Evolutionary conservation across 2,888 invertebrate genomes (phyloP).

Genomic region (Malachius bipustulatus): DNA sequence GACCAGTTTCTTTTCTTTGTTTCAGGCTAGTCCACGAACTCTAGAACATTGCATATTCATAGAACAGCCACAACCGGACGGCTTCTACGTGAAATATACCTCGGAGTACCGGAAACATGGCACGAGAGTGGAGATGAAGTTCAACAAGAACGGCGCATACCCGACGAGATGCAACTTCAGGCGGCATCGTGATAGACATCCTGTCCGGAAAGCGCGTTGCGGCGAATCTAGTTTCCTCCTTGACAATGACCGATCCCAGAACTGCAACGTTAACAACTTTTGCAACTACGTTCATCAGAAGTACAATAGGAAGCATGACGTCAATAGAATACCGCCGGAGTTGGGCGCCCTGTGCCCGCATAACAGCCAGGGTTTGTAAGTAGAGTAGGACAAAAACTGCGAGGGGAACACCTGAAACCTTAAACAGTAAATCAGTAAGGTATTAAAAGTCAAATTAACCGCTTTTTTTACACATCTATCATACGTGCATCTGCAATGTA

Average conservation of each 20-base stretch:
- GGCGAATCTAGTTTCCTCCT: neutral
- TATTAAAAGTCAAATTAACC: too few species aligned
- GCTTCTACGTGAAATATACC: conserved; percentile 1
- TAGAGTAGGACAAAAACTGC: neutral
- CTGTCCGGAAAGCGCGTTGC: neutral
- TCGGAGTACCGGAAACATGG: neutral
- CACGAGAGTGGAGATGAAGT: neutral
- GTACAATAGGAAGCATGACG: neutral
- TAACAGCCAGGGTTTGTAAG: neutral
- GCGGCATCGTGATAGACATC: neutral
- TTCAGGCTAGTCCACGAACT: neutral
- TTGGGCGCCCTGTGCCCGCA: neutral
- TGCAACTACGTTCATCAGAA: neutral
- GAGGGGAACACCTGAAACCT: neutral
- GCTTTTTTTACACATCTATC: too few species aligned
- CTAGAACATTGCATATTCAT: conserved; percentile 1
- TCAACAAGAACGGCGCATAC: conserved; percentile 1
- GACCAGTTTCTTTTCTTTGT: neutral
- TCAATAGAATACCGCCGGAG: too few species aligned
- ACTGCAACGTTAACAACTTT: conserved; percentile 2
- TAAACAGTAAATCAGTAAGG: too few species aligned
- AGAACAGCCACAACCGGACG: neutral
- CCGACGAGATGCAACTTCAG: neutral
- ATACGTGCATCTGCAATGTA: too few species aligned
- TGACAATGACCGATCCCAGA: neutral